phyloP scores from a whole-genome alignment of 2,888 invertebrate species.

The Morpho helenor region DNA sequence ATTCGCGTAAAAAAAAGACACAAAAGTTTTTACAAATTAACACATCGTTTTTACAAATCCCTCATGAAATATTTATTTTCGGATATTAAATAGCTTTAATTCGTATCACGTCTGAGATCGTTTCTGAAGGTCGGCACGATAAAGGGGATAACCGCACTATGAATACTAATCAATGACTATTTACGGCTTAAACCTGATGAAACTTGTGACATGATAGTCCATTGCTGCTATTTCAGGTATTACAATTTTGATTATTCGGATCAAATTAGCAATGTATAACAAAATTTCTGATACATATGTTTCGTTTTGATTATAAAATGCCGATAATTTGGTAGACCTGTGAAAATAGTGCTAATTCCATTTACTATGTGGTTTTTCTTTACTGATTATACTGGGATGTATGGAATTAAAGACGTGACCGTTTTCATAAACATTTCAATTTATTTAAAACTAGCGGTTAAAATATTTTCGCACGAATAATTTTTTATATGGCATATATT shows the following conservation, averaged over 20 bases:
- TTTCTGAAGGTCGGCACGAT: slow-evolving; percentile 17
- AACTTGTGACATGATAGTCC: slow-evolving; percentile 1
- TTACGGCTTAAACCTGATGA: slow-evolving; percentile 5
- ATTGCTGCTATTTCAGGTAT: slow-evolving; percentile 3
- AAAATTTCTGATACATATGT: neutral
- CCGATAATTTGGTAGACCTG: neutral
- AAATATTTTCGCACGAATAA: too few relatives aligned
- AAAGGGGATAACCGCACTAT: slow-evolving; percentile 15
- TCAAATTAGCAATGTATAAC: slow-evolving; percentile 2
- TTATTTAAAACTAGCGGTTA: too few relatives aligned
- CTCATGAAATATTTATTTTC: neutral
- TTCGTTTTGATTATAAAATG: neutral
- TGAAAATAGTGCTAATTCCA: slow-evolving; percentile 2
- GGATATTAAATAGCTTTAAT: slow-evolving; percentile 11
- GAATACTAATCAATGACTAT: slow-evolving; percentile 20
- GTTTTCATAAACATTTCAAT: neutral
- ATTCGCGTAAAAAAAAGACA: too few relatives aligned
- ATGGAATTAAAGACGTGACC: slow-evolving; percentile 1
- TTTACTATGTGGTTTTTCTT: slow-evolving; percentile 4
- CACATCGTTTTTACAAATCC: neutral
- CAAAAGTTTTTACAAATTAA: too few relatives aligned
- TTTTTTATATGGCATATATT: too few relatives aligned
- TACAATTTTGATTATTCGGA: neutral
- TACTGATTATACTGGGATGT: neutral
- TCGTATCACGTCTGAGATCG: slow-evolving; percentile 17